Conservation (phyloP, 2,113 vertebrate genomes). For the Sialia sialis region DNA sequence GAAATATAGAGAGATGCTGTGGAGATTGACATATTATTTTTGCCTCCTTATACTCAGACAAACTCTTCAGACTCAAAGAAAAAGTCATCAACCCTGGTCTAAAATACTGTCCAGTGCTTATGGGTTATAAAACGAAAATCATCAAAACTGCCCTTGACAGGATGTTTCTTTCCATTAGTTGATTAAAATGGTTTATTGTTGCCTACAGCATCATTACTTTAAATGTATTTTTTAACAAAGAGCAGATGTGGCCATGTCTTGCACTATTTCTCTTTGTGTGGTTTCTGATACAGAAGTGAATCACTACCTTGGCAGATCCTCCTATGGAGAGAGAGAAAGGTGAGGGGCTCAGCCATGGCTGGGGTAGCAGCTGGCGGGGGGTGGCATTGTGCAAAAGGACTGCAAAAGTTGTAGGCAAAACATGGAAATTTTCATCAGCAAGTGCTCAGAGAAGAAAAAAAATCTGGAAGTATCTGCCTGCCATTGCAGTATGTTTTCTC, state of each 20-base stretch:
- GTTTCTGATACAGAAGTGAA: neutral
- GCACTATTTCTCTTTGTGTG: neutral
- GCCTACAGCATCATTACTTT: slow-evolving; percentile 1
- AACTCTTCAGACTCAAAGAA: neutral
- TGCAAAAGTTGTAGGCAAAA: neutral
- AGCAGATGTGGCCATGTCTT: neutral
- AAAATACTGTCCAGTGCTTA: neutral
- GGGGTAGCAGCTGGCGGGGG: accelerated
- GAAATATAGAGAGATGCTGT: neutral
- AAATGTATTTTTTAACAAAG: neutral
- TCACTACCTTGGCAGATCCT: neutral
- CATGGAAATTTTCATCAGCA: neutral
- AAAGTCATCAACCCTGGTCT: neutral
- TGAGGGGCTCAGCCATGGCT: neutral
- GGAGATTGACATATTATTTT: neutral
- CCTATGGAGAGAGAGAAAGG: neutral
- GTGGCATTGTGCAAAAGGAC: neutral
- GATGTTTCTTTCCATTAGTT: slow-evolving; percentile 23
- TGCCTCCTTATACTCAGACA: neutral
- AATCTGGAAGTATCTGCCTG: neutral
- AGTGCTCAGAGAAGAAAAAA: neutral
- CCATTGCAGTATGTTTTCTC: neutral
- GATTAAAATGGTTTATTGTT: slow-evolving; percentile 46
- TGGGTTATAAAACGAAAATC: neutral
- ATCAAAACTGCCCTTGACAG: slow-evolving; percentile 5